A percentile compares a stretch with the other conserved stretches of the same genome.
phyloP scores from a whole-genome alignment of 2,113 vertebrate species.

The Coregonus clupeaformis region DNA sequence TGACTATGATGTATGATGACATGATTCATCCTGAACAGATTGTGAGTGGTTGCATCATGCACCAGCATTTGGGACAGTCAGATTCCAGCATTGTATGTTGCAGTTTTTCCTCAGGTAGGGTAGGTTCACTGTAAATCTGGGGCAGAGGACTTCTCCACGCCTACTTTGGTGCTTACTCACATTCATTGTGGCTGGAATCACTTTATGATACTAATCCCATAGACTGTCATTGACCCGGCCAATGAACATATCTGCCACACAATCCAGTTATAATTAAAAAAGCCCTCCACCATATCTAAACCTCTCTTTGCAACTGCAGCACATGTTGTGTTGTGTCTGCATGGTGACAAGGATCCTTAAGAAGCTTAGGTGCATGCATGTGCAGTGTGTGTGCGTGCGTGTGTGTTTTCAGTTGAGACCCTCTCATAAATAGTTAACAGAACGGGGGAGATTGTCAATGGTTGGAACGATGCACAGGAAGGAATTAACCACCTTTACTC shows the following conservation, averaged over 20 bases:
- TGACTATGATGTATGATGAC: too few relatives aligned
- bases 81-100: not conserved
- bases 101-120: not conserved
- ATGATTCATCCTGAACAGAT: too few relatives aligned
- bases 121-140: not conserved
- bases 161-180: slow-evolving; percentile 1
- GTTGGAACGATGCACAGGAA: slow-evolving; percentile 41
- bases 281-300: slow-evolving; percentile 74
- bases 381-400: slow-evolving; percentile 36
- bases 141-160: slow-evolving; percentile 10
- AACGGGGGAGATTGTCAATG: slow-evolving; percentile 22
- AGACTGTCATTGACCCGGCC: slow-evolving; percentile 65
- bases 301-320: slow-evolving; percentile 59
- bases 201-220: slow-evolving; percentile 60
- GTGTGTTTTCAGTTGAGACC: not conserved
- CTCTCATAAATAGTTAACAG: slow-evolving; percentile 22
- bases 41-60: too few relatives aligned
- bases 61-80: too few relatives aligned
- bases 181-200: slow-evolving; percentile 33
- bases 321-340: slow-evolving; percentile 67
- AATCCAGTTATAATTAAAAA: slow-evolving; percentile 73
- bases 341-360: slow-evolving; percentile 62
- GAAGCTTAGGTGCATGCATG: slow-evolving; percentile 69
- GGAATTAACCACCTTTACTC: slow-evolving; percentile 66
- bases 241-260: slow-evolving; percentile 65